Conservation (phyloP, 2,113 vertebrate species). For the Jacana jacana region DNA sequence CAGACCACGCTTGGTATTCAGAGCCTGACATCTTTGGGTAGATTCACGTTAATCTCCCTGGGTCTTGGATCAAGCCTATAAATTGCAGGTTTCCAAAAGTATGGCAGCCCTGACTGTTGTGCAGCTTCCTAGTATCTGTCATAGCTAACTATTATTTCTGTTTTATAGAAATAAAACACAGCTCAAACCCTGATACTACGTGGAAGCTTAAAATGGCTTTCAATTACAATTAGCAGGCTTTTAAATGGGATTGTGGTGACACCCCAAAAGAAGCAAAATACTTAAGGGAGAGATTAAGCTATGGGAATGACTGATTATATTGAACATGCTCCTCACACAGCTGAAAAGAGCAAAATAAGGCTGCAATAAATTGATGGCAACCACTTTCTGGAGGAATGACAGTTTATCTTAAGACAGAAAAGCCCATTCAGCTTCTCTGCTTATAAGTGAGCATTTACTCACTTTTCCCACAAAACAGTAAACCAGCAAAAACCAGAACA, state of each 20-base stretch:
- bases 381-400: background rate
- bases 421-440: background rate
- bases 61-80: background rate
- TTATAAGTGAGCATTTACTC: background rate
- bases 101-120: background rate
- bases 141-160: conserved; percentile 2
- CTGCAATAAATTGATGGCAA: conserved; percentile 7
- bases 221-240: conserved; percentile 4
- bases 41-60: background rate
- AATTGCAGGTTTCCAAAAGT: background rate
- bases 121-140: background rate
- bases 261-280: background rate
- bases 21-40: background rate
- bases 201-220: conserved; percentile 25
- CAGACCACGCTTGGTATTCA: background rate
- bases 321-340: background rate
- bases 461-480: background rate
- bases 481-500: background rate
- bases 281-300: conserved; percentile 6
- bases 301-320: background rate
- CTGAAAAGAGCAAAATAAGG: conserved; percentile 29
- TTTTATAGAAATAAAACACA: conserved; percentile 14
- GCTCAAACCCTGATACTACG: background rate
- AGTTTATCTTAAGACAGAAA: background rate
- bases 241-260: conserved; percentile 28